Base-by-base conservation (phyloP, 2,888 invertebrate genomes). In the Brenthis daphne region DNA sequence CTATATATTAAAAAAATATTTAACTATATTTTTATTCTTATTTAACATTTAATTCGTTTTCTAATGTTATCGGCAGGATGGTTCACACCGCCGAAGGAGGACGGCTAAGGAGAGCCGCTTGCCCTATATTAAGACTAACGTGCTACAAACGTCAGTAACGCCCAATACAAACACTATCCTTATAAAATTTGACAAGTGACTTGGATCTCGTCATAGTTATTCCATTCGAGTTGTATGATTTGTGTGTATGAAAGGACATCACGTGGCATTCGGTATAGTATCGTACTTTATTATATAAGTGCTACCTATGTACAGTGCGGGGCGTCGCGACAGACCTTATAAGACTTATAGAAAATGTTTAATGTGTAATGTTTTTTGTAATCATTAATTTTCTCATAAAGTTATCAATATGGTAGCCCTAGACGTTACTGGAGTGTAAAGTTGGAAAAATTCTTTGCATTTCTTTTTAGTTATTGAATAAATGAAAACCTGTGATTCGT, bases 71-170 rank as follows among this genome's bases (percentile, higher is more conserved):
- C 20, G 20, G 51, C 92, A 97, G 97, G 97, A 78, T 97, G 97
- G 97, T 97, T 97, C 88, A 97, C 97, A 81, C 97, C 97, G 67
- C 97, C 97, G 47, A 97, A 97, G 88, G 97, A 97, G 94, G 97
- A 97, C 92, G 97, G 97, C 94, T 97, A 97, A 96, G 85, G 81
- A 74, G 65, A 74, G 78, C 74, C 69, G 64, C 58, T 73, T 70
- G 81, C 80, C 77, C 77, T 83, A 82, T 81, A 76, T 78, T 83
- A 89, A 88, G 86, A 87, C 85, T 87, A 87, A 84, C 84, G 87
- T 87, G 88, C 83, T 83, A 80, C 82, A 82, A 74, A 75, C 77
- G 81, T 84, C 81, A 81, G 80, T 81, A 82, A 86, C 87, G 89
- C 89, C 90, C 87, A 77, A 82, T 48, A 54, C 58, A 54, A 63